Conservation (phyloP, 2,113 vertebrate species). For the Cottus gobio region DNA sequence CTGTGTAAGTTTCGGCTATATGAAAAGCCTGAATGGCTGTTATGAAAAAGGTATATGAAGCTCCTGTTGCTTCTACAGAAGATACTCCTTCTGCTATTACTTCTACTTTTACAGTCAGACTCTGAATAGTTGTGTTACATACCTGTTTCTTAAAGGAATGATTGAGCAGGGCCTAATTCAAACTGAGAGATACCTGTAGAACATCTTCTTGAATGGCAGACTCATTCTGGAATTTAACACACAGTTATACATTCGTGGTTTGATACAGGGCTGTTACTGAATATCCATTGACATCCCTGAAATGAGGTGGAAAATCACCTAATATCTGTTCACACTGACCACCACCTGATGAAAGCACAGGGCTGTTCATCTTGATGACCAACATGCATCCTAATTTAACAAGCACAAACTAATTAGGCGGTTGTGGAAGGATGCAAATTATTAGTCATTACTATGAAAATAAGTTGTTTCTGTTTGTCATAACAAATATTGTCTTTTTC, state of each 20-base stretch:
- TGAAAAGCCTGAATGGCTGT: background rate
- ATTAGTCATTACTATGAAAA: background rate
- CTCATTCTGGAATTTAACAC: background rate
- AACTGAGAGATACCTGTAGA: background rate
- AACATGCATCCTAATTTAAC: background rate
- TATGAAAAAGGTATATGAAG: background rate
- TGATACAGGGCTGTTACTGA: no score
- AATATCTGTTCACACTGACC: background rate
- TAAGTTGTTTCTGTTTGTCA: conserved; percentile 7
- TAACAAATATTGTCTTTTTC: no score
- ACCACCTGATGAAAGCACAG: background rate
- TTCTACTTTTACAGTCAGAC: background rate
- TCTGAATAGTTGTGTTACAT: background rate
- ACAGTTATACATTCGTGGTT: background rate
- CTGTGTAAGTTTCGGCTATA: background rate
- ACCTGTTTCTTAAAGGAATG: background rate
- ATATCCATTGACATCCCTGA: background rate
- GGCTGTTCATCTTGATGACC: background rate
- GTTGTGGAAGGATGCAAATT: background rate
- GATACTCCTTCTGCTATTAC: background rate
- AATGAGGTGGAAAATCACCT: background rate
- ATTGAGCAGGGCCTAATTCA: background rate
- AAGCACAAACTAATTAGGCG: background rate
- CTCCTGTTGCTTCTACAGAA: background rate
- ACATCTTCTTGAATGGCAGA: background rate